A percentile compares a stretch with the other conserved stretches of the same genome.
These are phyloP conservation scores for Protonemura montana DNA, from an alignment of 2,888 invertebrate species.

Conservation along the genomic window DNA sequence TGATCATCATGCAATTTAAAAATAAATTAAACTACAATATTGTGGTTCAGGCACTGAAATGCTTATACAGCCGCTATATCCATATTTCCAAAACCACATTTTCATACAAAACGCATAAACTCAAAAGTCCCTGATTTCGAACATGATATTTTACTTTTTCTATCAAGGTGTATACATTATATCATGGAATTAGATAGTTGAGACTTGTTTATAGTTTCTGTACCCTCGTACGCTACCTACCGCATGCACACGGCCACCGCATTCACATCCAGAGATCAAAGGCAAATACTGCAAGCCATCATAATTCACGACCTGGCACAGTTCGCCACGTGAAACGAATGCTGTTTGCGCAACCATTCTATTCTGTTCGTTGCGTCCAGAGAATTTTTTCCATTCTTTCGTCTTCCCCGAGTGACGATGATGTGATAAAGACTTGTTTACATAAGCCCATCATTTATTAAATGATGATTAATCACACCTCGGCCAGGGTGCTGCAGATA, in stretches of 20 bases:
- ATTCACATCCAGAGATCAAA: neutral
- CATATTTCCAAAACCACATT: neutral
- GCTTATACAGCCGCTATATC: too few relatives aligned
- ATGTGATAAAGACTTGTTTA: constrained; percentile 64
- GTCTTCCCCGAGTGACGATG: constrained; percentile 55
- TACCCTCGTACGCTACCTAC: constrained; percentile 38
- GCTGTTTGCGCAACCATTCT: constrained; percentile 25
- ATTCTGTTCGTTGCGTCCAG: constrained; percentile 9
- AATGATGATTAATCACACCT: constrained; percentile 49
- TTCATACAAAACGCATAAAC: neutral
- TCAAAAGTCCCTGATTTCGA: neutral
- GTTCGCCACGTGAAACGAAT: neutral
- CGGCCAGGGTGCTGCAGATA: neutral
- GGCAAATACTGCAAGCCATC: neutral
- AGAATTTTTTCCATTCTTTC: constrained; percentile 19
- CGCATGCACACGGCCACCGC: constrained; percentile 41
- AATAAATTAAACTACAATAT: too few relatives aligned
- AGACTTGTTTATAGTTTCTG: neutral
- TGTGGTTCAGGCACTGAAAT: too few relatives aligned
- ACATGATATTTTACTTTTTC: neutral
- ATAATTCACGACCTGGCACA: constrained; percentile 2
- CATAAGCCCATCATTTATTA: constrained; percentile 54
- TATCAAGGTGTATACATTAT: neutral
- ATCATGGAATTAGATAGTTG: neutral
- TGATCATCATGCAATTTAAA: too few relatives aligned